Evolutionary conservation across 2,113 vertebrate species (phyloP).

Genomic region (Lampris incognitus): DNA sequence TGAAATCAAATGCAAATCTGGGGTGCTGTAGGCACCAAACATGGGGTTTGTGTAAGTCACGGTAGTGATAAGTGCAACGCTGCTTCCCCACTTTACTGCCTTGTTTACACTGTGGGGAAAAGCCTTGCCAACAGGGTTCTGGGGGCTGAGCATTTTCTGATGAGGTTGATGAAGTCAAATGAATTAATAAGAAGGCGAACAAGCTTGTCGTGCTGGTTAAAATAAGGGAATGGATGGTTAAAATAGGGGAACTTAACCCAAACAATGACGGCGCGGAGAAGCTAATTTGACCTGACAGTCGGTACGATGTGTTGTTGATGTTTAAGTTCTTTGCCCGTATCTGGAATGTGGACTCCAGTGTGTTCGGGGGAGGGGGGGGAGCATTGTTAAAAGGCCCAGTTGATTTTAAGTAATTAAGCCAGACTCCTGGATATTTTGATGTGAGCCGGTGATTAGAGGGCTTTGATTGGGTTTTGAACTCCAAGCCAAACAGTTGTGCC

Average conservation of each 20-base stretch:
- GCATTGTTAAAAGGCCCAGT: slow-evolving; percentile 41
- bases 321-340: slow-evolving; percentile 46
- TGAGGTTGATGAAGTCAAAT: slow-evolving; percentile 59
- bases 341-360: slow-evolving; percentile 55
- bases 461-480: slow-evolving; percentile 57
- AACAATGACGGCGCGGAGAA: slow-evolving; percentile 27
- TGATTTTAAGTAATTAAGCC: slow-evolving; percentile 70
- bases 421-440: slow-evolving; percentile 70
- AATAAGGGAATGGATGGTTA: slow-evolving; percentile 12
- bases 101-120: slow-evolving; percentile 55
- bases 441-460: slow-evolving; percentile 69
- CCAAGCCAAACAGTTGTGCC: slow-evolving; percentile 55
- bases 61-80: slow-evolving; percentile 35
- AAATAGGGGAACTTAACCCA: slow-evolving; percentile 36
- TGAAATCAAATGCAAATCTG: slow-evolving; percentile 62
- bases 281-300: slow-evolving; percentile 61
- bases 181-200: slow-evolving; percentile 57
- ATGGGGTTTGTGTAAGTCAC: slow-evolving; percentile 60
- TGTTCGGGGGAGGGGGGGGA: slow-evolving; percentile 23
- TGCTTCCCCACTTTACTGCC: slow-evolving; percentile 14
- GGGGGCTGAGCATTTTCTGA: slow-evolving; percentile 60
- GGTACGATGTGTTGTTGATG: slow-evolving; percentile 54
- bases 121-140: slow-evolving; percentile 20
- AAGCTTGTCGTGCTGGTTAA: slow-evolving; percentile 4
- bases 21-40: slow-evolving; percentile 40